phyloP scores from a whole-genome alignment of 2,113 vertebrate species.

The Cariama cristata region DNA sequence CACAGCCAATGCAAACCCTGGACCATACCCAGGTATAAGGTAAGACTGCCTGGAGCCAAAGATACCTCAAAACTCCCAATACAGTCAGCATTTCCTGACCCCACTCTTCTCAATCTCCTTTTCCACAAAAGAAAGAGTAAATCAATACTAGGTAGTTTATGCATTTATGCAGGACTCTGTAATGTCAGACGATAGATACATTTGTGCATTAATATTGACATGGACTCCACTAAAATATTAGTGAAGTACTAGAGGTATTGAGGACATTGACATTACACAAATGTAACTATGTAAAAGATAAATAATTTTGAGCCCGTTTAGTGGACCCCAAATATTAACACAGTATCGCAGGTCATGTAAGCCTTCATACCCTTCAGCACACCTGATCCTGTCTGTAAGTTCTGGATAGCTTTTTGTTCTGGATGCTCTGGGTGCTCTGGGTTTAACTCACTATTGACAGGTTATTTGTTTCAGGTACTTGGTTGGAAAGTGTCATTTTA shows the following conservation, averaged over 20 bases:
- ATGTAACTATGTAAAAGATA: not conserved
- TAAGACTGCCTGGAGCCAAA: slow-evolving; percentile 59
- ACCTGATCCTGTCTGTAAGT: not conserved
- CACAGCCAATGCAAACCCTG: not conserved
- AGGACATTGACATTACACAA: not conserved
- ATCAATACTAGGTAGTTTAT: slow-evolving; percentile 46
- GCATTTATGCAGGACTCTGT: not conserved
- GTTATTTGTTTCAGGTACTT: not conserved
- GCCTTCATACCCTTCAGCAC: not conserved
- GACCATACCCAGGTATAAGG: not conserved
- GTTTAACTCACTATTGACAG: not conserved
- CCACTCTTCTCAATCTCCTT: not conserved
- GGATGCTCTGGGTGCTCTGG: not conserved
- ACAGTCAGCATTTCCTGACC: not conserved
- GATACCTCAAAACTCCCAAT: not conserved
- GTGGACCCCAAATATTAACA: not conserved
- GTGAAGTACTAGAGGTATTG: not conserved
- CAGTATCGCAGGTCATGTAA: not conserved
- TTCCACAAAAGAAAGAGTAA: not conserved
- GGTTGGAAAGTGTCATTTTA: not conserved
- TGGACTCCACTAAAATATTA: not conserved
- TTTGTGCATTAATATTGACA: slow-evolving; percentile 14
- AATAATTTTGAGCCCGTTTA: not conserved
- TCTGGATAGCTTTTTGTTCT: not conserved
- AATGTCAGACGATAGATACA: not conserved